phyloP scores from a whole-genome alignment of 2,797 vertebrate genomes.

The Melanotaenia nigrans region DNA sequence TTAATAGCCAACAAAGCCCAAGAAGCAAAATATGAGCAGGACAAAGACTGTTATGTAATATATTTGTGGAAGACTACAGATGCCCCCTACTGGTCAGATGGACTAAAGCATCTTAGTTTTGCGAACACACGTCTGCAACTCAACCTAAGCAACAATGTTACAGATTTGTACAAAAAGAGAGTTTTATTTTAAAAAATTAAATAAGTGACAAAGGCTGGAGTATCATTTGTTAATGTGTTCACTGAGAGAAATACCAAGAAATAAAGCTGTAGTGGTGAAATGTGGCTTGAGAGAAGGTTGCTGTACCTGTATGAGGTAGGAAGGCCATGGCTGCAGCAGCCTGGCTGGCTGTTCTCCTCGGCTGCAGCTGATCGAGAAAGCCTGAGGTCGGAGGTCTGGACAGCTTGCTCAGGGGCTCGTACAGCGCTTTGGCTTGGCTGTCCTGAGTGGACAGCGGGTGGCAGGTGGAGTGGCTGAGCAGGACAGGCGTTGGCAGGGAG shows the following conservation, averaged over 20 bases:
- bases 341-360: slow-evolving; percentile 63
- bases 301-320: slow-evolving; percentile 78
- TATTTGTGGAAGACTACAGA: slow-evolving; percentile 30
- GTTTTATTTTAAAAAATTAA: background rate
- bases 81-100: slow-evolving; percentile 65
- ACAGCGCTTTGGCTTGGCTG: slow-evolving; percentile 71
- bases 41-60: slow-evolving; percentile 58
- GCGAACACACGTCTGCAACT: background rate
- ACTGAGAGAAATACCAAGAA: background rate
- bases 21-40: slow-evolving; percentile 48
- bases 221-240: background rate
- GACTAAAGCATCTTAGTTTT: background rate
- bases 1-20: slow-evolving; percentile 36
- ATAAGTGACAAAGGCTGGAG: background rate
- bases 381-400: slow-evolving; percentile 71
- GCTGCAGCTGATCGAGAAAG: slow-evolving; percentile 76
- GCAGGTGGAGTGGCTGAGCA: slow-evolving; percentile 72
- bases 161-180: background rate
- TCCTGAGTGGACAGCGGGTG: slow-evolving; percentile 77
- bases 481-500: slow-evolving; percentile 73
- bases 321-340: slow-evolving; percentile 79
- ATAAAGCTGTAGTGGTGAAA: background rate
- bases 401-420: slow-evolving; percentile 82
- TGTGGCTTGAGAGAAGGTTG: background rate
- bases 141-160: background rate